These are phyloP conservation scores for Phrixothrix hirtus DNA, from an alignment of 2,888 invertebrate genomes.

Conservation along the genomic window DNA sequence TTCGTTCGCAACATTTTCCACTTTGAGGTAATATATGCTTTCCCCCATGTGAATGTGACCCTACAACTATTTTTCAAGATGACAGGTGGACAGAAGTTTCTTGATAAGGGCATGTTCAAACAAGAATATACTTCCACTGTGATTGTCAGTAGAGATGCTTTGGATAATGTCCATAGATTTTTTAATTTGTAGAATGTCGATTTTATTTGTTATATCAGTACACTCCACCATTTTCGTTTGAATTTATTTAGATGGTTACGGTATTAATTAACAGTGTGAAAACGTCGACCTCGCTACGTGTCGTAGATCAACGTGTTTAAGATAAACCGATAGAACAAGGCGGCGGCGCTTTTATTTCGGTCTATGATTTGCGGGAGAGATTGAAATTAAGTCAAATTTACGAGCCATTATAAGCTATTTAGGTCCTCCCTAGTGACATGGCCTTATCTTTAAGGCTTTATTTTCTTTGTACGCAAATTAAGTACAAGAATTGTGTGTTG, in stretches of 20 bases:
- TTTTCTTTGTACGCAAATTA: conserved; percentile 38
- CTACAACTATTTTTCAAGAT: conserved; percentile 35
- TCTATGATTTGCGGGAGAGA: conserved; percentile 20
- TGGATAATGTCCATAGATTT: conserved; percentile 21
- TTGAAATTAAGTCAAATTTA: conserved; percentile 31
- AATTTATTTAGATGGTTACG: too few species aligned
- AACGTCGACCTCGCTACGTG: too few species aligned
- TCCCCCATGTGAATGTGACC: conserved; percentile 33
- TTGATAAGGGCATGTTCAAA: conserved; percentile 38
- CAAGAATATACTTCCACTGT: conserved; percentile 36
- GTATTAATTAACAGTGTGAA: too few species aligned
- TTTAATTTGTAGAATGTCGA: conserved; percentile 16
- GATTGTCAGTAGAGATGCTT: conserved; percentile 26
- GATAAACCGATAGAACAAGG: too few species aligned
- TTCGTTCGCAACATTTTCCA: conserved; percentile 19
- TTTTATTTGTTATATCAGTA: too few species aligned
- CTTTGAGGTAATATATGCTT: conserved; percentile 25
- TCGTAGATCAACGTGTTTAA: too few species aligned
- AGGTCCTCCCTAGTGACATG: conserved; percentile 32
- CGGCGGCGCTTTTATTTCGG: conserved; percentile 9
- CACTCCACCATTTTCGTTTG: too few species aligned
- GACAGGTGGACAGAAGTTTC: conserved; percentile 38
- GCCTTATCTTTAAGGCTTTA: conserved; percentile 34
- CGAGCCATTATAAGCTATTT: conserved; percentile 36
- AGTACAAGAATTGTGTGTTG: conserved; percentile 28